Percentiles rank a stretch among this genome's conserved stretches.
Evolutionary conservation across 2,888 invertebrate species (phyloP).

Genomic region (Tenthredo scrophulariae): DNA sequence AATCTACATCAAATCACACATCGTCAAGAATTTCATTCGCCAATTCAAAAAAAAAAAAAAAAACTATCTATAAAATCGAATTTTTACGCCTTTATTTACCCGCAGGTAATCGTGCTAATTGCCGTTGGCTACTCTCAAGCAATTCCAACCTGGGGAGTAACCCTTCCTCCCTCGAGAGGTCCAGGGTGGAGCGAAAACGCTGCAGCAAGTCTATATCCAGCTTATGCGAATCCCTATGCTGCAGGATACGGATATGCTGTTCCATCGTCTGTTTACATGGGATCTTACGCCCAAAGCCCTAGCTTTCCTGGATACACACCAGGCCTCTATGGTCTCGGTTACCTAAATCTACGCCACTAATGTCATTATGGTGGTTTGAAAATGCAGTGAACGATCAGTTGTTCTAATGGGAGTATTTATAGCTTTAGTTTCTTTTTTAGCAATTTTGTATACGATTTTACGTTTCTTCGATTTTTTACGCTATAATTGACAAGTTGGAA

Average conservation of each 20-base stretch:
- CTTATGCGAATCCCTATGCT: background rate
- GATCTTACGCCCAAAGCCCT: conserved; percentile 28
- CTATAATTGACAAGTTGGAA: too few relatives aligned
- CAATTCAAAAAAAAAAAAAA: background rate
- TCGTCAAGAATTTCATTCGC: background rate
- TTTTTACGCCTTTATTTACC: background rate
- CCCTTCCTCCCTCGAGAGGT: background rate
- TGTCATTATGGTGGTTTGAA: background rate
- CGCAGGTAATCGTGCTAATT: conserved; percentile 17
- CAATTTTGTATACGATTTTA: background rate
- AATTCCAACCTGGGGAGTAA: conserved; percentile 29
- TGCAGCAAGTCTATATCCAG: conserved; percentile 25
- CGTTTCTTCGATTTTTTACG: background rate
- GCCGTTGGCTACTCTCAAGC: conserved; percentile 39
- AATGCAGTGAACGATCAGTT: background rate
- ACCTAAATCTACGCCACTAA: conserved; percentile 32
- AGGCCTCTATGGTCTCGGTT: conserved; percentile 39
- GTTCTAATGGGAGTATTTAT: background rate
- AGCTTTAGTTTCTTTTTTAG: background rate
- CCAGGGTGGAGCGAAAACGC: conserved; percentile 42
- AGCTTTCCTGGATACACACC: conserved; percentile 45
- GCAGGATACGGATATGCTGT: conserved; percentile 25
- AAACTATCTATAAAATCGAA: background rate
- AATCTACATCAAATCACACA: background rate
- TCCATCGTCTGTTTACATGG: conserved; percentile 16